Percentiles rank a stretch among this genome's conserved stretches.
These are phyloP conservation scores for Cardiocondyla obscurior DNA, from an alignment of 1,140 invertebrate species.

Conservation along the genomic window DNA sequence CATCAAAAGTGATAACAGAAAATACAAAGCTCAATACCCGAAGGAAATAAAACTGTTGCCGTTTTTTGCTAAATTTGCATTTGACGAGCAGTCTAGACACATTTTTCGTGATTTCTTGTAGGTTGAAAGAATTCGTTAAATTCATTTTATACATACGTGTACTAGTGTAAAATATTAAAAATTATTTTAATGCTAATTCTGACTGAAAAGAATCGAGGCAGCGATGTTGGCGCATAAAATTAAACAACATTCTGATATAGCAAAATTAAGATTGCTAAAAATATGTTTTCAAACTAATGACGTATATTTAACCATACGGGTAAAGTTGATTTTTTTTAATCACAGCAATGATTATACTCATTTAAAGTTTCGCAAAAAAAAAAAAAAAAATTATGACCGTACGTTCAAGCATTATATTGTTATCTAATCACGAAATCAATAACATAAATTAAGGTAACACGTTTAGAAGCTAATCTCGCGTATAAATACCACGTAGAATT, in stretches of 20 bases:
- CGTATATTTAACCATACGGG: not conserved
- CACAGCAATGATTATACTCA: not conserved
- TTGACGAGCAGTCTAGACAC: not conserved
- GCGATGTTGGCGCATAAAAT: not conserved
- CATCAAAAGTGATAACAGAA: not conserved
- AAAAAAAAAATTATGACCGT: slow-evolving; percentile 5
- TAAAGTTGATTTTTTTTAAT: not conserved
- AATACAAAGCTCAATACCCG: not conserved
- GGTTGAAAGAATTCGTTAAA: not conserved
- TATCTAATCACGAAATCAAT: slow-evolving; percentile 34
- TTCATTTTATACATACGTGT: not conserved
- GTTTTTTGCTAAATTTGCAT: not conserved
- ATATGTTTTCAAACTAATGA: slow-evolving; percentile 3
- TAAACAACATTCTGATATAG: not conserved
- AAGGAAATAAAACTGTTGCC: not conserved
- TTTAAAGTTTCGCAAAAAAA: slow-evolving; percentile 15
- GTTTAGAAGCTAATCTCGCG: slow-evolving; percentile 30
- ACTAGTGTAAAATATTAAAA: not conserved
- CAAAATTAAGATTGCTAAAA: not conserved
- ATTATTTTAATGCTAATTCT: not conserved
- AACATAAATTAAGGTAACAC: slow-evolving; percentile 48
- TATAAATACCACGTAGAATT: slow-evolving; percentile 37
- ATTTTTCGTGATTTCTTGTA: not conserved
- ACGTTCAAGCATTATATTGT: slow-evolving; percentile 7
- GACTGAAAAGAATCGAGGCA: not conserved